Base-by-base conservation (phyloP, 1,140 invertebrate genomes). In the Cyphomyrmex costatus region DNA sequence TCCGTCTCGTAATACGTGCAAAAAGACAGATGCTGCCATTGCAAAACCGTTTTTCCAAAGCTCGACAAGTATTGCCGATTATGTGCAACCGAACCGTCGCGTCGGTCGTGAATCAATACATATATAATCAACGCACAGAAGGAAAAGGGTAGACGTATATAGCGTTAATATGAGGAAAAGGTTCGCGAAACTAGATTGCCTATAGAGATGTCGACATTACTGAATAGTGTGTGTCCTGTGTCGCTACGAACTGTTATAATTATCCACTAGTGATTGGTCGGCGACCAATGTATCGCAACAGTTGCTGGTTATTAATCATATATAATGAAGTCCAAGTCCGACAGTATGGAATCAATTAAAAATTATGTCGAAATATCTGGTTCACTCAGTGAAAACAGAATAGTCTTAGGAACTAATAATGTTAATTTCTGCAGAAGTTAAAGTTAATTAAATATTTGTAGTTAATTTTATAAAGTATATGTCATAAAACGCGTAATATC, bases 181-280 rank as follows among this genome's bases (percentile, higher is more conserved):
- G n/a, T 10, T 33, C 61, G 42, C 33, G 36, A 60, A 5, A 36
- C 58, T 77, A 58, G 7, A 63, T 65, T 51, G 46, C 61, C n/a
- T n/a, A 61, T 14, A 33, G 36, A 66, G 66, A 70, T 56, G 76
- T 66, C 76, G 51, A 68, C 58, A 53, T 78, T 85, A 66, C 73
- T 58, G 27, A 60, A 33, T 46, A 65, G 83, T 53, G 58, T 46
- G 30, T n/a, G n/a, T n/a, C n/a, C 24, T 7, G 19, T 42, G 70
- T 56, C 61, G 24, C 63, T 68, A 42, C 33, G 42, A 30, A 61
- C 77, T 66, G 65, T 86, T 80, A 78, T 71, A 86, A 86, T 82
- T 61, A 27, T n/a, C n/a, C n/a, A n/a, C 24, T 46, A 16, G 46
- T 56, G 49, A 86, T 86, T 82, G 79, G 42, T 16, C 63, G 10